These are phyloP conservation scores for Lagodon rhomboides DNA, from an alignment of 2,797 vertebrate species.

Conservation along the genomic window DNA sequence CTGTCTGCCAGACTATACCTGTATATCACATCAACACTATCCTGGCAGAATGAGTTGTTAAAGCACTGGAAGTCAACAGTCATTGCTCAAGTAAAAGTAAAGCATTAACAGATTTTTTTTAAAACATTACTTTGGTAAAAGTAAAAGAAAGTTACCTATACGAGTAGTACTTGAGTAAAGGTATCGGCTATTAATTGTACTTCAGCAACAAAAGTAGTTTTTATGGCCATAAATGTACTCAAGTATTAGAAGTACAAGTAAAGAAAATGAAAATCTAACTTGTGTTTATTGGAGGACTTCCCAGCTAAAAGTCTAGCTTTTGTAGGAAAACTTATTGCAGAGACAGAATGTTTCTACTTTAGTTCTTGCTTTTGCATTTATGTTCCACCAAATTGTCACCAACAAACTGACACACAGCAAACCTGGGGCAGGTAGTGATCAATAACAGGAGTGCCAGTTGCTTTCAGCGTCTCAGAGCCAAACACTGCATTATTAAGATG, in stretches of 20 bases:
- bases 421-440: not conserved
- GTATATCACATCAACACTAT: not conserved
- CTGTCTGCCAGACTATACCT: not conserved
- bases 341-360: not conserved
- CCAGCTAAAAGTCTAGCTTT: not conserved
- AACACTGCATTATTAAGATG: conserved; percentile 23
- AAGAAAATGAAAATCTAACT: too few species aligned
- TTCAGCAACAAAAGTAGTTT: too few species aligned
- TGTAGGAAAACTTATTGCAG: not conserved
- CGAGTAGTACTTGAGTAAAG: too few species aligned
- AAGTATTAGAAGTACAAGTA: too few species aligned
- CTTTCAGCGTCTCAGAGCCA: not conserved
- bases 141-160: too few species aligned
- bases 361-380: not conserved
- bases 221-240: too few species aligned
- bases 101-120: too few species aligned
- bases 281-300: not conserved
- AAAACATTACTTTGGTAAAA: too few species aligned
- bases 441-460: not conserved
- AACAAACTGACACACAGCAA: not conserved
- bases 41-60: too few species aligned
- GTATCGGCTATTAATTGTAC: too few species aligned
- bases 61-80: too few species aligned
- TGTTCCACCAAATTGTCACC: conserved; percentile 2
- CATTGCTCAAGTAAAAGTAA: too few species aligned